phyloP scores from a whole-genome alignment of 2,113 vertebrate genomes.

The Petrocephalus microphthalmus region DNA sequence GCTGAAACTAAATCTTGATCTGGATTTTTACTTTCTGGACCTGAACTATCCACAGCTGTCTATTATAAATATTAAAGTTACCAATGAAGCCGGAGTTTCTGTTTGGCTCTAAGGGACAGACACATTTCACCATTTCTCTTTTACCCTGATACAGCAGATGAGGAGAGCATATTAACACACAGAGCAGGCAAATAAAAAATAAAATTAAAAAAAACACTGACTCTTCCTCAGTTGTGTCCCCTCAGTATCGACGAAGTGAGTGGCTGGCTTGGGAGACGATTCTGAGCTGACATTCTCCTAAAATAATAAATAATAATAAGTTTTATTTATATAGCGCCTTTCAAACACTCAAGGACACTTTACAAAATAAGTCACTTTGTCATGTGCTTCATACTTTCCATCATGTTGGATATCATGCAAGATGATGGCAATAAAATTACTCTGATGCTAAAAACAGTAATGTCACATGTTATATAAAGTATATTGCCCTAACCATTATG shows the following conservation, averaged over 20 bases:
- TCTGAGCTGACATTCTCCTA: conserved; percentile 59
- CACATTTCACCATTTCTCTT: neutral
- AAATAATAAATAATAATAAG: no score
- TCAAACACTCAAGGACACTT: no score
- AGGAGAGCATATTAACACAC: neutral
- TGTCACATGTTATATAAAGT: neutral
- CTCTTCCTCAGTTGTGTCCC: conserved; percentile 68
- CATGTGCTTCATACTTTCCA: neutral
- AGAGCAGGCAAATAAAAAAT: neutral
- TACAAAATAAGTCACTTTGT: neutral
- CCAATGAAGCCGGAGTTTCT: neutral
- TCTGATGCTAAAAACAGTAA: neutral
- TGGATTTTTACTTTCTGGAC: no score
- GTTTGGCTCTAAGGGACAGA: neutral
- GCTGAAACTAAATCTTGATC: no score
- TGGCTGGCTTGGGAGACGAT: conserved; percentile 62
- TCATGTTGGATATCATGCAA: neutral
- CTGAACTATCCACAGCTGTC: no score
- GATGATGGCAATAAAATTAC: neutral
- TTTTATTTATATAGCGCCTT: no score
- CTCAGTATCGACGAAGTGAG: conserved; percentile 64
- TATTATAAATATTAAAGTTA: neutral
- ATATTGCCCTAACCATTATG: no score
- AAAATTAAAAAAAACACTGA: conserved; percentile 40
- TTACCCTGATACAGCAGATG: neutral